phyloP scores from a whole-genome alignment of 2,113 vertebrate genomes.

The Mandrillus leucophaeus region DNA sequence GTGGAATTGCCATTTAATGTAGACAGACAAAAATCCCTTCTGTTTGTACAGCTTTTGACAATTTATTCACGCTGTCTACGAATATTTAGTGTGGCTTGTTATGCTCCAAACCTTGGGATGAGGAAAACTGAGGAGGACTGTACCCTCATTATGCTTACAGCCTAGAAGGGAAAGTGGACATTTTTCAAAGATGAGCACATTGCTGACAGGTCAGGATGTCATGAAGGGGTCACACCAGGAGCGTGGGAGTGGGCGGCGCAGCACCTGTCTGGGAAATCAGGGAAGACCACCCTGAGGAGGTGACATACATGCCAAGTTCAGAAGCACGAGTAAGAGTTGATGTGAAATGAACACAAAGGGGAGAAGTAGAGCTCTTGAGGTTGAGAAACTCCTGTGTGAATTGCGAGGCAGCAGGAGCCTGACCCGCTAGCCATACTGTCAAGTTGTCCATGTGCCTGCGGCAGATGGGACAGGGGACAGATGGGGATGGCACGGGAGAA shows the following conservation, averaged over 20 bases:
- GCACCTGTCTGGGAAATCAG: not conserved
- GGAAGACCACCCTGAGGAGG: not conserved
- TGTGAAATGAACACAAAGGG: not conserved
- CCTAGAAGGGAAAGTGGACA: not conserved
- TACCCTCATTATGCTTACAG: not conserved
- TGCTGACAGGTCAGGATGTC: not conserved
- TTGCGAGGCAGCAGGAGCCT: too few species aligned
- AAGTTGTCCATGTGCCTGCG: not conserved
- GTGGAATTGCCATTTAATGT: slow-evolving; percentile 2
- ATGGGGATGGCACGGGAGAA: not conserved
- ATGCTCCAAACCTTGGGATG: not conserved
- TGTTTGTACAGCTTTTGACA: not conserved
- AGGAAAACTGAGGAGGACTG: not conserved
- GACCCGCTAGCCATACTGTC: not conserved
- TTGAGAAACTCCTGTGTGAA: not conserved
- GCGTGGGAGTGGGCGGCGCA: not conserved
- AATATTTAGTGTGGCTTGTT: not conserved
- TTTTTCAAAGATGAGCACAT: not conserved
- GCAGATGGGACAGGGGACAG: not conserved
- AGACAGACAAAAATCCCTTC: slow-evolving; percentile 33
- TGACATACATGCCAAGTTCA: not conserved
- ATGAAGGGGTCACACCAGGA: not conserved
- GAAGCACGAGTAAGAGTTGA: not conserved
- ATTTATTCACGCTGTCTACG: not conserved
- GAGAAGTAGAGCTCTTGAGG: not conserved